Conservation (phyloP, 2,113 vertebrate species). For the Alectura lathami region DNA sequence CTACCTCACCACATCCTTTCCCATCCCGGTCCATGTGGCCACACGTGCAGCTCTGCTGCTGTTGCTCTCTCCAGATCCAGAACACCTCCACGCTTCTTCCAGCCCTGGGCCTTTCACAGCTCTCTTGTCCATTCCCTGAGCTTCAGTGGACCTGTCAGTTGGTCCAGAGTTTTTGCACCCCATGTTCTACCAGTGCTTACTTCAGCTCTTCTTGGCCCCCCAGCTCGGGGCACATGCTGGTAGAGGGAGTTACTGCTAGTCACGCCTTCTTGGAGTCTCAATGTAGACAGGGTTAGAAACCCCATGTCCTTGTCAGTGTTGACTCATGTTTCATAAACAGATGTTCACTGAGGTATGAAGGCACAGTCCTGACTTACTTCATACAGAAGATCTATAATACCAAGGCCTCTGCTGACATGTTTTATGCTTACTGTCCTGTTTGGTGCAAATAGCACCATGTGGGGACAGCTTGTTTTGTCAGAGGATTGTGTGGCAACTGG, state of each 20-base stretch:
- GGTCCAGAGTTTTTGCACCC: background rate
- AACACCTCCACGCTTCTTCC: background rate
- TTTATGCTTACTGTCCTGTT: background rate
- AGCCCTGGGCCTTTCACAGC: fast-evolving
- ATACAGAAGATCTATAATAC: background rate
- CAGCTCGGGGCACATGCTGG: background rate
- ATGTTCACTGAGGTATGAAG: background rate
- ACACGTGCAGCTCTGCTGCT: background rate
- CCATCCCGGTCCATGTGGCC: background rate
- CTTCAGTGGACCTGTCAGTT: background rate
- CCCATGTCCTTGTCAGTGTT: background rate
- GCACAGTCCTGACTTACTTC: background rate
- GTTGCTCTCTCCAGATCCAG: fast-evolving
- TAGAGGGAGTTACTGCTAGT: background rate
- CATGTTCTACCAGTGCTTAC: background rate
- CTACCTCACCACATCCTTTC: background rate
- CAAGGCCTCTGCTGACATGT: background rate
- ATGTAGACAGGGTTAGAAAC: background rate
- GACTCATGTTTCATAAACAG: background rate
- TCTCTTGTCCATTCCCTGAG: background rate
- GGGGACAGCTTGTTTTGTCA: background rate
- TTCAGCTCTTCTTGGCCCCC: background rate
- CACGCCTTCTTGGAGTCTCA: background rate
- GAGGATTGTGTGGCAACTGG: background rate
- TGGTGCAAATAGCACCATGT: background rate